These are phyloP conservation scores for Agrypnia vestita DNA, from an alignment of 1,140 invertebrate species.

Conservation along the genomic window DNA sequence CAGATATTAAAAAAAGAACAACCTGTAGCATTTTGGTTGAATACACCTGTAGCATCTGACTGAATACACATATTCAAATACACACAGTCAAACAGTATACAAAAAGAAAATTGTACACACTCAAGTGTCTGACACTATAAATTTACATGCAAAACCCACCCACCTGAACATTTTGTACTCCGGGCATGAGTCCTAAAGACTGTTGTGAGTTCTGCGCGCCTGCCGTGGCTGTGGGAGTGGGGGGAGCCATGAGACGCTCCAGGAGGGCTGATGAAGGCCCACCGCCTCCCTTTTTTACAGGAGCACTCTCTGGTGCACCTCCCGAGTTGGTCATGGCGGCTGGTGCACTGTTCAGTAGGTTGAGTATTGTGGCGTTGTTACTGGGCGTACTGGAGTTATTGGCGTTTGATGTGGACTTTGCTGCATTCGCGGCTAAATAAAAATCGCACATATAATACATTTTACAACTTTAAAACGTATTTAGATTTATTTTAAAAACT, in stretches of 20 bases:
- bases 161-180: constrained; percentile 85
- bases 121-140: too few species aligned
- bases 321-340: constrained; percentile 75
- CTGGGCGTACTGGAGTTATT: constrained; percentile 66
- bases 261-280: constrained; percentile 68
- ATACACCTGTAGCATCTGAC: too few species aligned
- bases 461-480: too few species aligned
- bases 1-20: too few species aligned
- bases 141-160: not conserved
- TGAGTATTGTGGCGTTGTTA: constrained; percentile 81
- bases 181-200: constrained; percentile 78
- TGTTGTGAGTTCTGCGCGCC: constrained; percentile 79
- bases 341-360: constrained; percentile 82
- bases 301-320: constrained; percentile 56
- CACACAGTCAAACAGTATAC: too few species aligned
- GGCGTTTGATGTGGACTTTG: constrained; percentile 64
- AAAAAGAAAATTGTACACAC: too few species aligned
- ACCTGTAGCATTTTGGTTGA: too few species aligned
- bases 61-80: too few species aligned
- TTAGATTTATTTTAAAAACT: too few species aligned
- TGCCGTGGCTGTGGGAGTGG: constrained; percentile 63
- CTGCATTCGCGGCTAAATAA: constrained; percentile 67
- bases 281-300: constrained; percentile 63
- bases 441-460: not conserved
- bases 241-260: constrained; percentile 66